Evolutionary conservation across 2,888 invertebrate species (phyloP), one percentile per base, ranked within the genome.

Genomic region (Onchidella celtica): DNA sequence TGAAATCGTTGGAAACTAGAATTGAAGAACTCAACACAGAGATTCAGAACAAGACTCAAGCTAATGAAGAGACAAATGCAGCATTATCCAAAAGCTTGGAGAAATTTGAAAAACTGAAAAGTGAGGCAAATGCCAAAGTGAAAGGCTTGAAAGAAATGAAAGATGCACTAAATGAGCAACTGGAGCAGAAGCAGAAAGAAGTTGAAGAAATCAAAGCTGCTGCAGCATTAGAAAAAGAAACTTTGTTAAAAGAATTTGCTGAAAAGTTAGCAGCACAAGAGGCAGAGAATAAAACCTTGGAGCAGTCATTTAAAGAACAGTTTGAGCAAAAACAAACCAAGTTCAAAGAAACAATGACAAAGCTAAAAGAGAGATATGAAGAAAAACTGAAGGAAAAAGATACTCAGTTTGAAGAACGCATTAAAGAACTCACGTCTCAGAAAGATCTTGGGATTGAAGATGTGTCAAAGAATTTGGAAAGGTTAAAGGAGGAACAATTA

Each of bases 361-460:
- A 89, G 84, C 79, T 91, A 81, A 90, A 90, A 80, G 89, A 89
- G 34, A 84, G 85, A 40, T 90, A 89, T 82, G 87, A 91, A 75
- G 87, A 88, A 9, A 89, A 87, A 63, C 32, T 89, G 24, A 87
- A 87, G 69, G 88, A 89, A 66, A 90, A 91, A 78, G 90, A 92
- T 69, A 84, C 83, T 27, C 84, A 85, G n/a, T 88, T 87, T 83
- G 87, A 91, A 83, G 81, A 83, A 32, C 87, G 86, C 55, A 72
- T 89, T 24, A 83, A 85, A 65, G 89, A 91, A 32, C 68, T 90
- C 17, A 86, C 82, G 2, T 83, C 87, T 68, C 88, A 90, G 86
- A 89, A 89, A 89, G 84, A 92, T 82, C 81, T 88, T 63, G 87
- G 88, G n/a, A 80, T 86, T 68, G 87, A 88, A 47, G 88, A 88